These are phyloP conservation scores for Drosophila elegans DNA, from an alignment of 1,140 invertebrate genomes.

Conservation along the genomic window DNA sequence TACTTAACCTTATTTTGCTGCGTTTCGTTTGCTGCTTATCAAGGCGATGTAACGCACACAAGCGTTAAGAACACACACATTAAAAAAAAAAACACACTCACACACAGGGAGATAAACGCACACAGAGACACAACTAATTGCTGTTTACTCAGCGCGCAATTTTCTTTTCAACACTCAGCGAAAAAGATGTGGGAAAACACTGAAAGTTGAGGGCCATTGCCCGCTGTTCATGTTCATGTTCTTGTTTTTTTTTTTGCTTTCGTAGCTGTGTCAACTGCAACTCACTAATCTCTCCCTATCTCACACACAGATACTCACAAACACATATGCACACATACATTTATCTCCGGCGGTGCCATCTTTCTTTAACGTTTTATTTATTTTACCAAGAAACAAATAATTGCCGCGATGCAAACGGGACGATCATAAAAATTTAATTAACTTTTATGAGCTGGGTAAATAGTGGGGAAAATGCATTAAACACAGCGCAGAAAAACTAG, in stretches of 20 bases:
- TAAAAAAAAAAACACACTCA: constrained; percentile 14
- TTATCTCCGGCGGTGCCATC: constrained; percentile 31
- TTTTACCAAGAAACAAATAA: constrained; percentile 76
- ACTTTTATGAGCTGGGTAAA: constrained; percentile 81
- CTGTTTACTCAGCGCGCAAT: constrained; percentile 75
- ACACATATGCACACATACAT: constrained; percentile 6
- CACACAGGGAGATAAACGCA: constrained; percentile 45
- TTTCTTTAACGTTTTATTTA: constrained; percentile 61
- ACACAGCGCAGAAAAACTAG: constrained; percentile 33
- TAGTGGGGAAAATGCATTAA: constrained; percentile 61
- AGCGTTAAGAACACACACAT: constrained; percentile 12
- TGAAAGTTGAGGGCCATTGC: constrained; percentile 35
- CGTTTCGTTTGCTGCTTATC: constrained; percentile 58
- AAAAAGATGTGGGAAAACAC: constrained; percentile 15
- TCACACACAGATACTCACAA: constrained; percentile 16
- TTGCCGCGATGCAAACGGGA: constrained; percentile 19
- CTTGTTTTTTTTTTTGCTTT: not conserved
- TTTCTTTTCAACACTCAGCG: constrained; percentile 65
- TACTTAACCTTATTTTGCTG: constrained; percentile 53
- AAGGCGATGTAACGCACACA: constrained; percentile 53
- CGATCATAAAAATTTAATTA: constrained; percentile 82
- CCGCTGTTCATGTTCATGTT: constrained; percentile 13
- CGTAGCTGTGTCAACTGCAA: constrained; percentile 46
- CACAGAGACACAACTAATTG: constrained; percentile 64
- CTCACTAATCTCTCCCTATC: constrained; percentile 64